These are phyloP conservation scores for Gila orcuttii DNA, from an alignment of 2,113 vertebrate species.

Conservation along the genomic window DNA sequence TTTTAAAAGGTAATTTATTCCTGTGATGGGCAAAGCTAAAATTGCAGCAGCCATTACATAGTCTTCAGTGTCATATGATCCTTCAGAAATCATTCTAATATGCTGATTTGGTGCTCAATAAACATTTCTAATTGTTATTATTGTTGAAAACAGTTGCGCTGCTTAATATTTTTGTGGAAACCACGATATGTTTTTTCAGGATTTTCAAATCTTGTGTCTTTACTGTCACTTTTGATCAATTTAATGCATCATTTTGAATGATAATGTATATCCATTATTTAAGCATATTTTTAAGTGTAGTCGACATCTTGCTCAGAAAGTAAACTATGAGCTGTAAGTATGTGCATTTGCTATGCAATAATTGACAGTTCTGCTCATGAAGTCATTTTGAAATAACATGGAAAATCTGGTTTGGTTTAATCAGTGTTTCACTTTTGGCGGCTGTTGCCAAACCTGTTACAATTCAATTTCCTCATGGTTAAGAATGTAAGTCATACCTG, in stretches of 20 bases:
- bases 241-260: not conserved
- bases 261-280: not conserved
- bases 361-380: not conserved
- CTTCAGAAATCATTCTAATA: not conserved
- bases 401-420: not conserved
- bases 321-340: not conserved
- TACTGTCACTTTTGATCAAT: not conserved
- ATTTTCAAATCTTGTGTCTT: not conserved
- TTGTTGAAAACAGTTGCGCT: not conserved
- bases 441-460: constrained; percentile 20
- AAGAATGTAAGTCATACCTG: not conserved
- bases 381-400: not conserved
- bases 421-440: not conserved
- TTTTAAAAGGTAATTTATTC: not conserved
- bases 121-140: not conserved
- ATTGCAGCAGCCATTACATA: not conserved
- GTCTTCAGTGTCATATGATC: not conserved
- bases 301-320: not conserved
- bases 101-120: not conserved
- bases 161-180: not conserved
- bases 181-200: not conserved
- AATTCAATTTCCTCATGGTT: not conserved
- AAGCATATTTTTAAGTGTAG: not conserved
- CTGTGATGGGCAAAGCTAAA: not conserved
- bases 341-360: not conserved